Percentiles rank a stretch among this genome's conserved stretches.
phyloP scores from a whole-genome alignment of 2,888 invertebrate species.

The Pristionchus arcanus region DNA sequence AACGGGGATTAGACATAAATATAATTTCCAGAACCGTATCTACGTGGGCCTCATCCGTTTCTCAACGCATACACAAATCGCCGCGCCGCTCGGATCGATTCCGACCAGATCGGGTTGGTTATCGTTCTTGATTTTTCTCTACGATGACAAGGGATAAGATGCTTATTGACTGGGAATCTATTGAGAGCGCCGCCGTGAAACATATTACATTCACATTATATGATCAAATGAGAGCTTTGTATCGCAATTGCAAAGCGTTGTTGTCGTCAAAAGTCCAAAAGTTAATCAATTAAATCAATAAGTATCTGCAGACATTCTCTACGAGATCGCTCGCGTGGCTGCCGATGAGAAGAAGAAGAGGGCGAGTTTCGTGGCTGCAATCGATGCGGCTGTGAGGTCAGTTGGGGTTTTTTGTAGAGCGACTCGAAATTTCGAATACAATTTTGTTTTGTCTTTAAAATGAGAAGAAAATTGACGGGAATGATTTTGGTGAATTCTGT shows the following conservation, averaged over 20 bases:
- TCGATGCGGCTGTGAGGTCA: slow-evolving; percentile 48
- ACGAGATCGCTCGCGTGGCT: slow-evolving; percentile 62
- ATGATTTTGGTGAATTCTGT: too few relatives aligned
- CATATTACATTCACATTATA: too few relatives aligned
- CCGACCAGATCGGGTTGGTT: slow-evolving; percentile 41
- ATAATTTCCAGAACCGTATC: slow-evolving; percentile 59
- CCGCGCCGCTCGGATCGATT: slow-evolving; percentile 38
- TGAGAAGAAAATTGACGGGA: too few relatives aligned
- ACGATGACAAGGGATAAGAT: too few relatives aligned
- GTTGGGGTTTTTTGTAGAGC: not conserved
- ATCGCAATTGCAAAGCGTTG: too few relatives aligned
- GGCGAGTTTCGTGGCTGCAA: slow-evolving; percentile 27
- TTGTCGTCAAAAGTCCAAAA: too few relatives aligned
- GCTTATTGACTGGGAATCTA: too few relatives aligned
- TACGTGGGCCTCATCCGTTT: slow-evolving; percentile 62
- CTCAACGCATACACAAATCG: slow-evolving; percentile 55
- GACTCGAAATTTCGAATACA: not conserved
- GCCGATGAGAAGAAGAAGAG: slow-evolving; percentile 42
- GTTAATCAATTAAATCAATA: not conserved
- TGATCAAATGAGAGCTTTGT: too few relatives aligned
- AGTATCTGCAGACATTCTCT: slow-evolving; percentile 61
- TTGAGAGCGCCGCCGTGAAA: too few relatives aligned
- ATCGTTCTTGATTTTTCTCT: not conserved
- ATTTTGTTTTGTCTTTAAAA: not conserved
- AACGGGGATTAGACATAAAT: not conserved